Conservation (phyloP, 2,888 invertebrate genomes). For the Nemotelus pantherinus region DNA sequence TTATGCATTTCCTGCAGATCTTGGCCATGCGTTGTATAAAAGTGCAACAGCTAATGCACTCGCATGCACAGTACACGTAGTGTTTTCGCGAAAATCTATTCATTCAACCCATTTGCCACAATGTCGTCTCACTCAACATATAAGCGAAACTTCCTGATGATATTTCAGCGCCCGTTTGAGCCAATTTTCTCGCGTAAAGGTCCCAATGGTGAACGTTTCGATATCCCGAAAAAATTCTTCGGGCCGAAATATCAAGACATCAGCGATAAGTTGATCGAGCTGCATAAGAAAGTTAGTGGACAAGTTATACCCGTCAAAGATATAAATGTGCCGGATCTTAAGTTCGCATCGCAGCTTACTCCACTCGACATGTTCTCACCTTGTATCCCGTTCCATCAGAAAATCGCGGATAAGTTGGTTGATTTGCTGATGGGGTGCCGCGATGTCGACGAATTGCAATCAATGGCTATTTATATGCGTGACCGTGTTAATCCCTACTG, state of each 20-base stretch:
- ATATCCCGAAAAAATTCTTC: constrained; percentile 29
- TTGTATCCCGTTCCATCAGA: constrained; percentile 76
- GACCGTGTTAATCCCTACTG: constrained; percentile 77
- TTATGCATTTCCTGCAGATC: constrained; percentile 14
- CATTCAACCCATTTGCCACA: neutral
- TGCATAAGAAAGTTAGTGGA: constrained; percentile 22
- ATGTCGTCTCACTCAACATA: constrained; percentile 25
- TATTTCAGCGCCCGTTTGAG: constrained; percentile 34
- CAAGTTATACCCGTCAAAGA: constrained; percentile 62
- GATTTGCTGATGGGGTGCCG: constrained; percentile 72
- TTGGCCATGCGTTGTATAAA: neutral
- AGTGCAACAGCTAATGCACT: neutral
- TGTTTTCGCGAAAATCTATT: neutral
- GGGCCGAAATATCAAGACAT: constrained; percentile 12
- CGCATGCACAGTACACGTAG: neutral
- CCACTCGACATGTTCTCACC: constrained; percentile 68
- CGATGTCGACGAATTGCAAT: constrained; percentile 70
- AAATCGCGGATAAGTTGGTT: constrained; percentile 73
- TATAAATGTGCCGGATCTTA: constrained; percentile 63
- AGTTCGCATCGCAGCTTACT: constrained; percentile 18
- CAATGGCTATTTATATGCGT: constrained; percentile 73
- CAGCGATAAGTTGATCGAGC: constrained; percentile 28
- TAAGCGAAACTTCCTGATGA: constrained; percentile 28
- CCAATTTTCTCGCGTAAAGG: constrained; percentile 34
- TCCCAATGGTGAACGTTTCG: constrained; percentile 32